Conservation (phyloP, 92 coral and sea anemone genomes). For the Paramuricea clavata region DNA sequence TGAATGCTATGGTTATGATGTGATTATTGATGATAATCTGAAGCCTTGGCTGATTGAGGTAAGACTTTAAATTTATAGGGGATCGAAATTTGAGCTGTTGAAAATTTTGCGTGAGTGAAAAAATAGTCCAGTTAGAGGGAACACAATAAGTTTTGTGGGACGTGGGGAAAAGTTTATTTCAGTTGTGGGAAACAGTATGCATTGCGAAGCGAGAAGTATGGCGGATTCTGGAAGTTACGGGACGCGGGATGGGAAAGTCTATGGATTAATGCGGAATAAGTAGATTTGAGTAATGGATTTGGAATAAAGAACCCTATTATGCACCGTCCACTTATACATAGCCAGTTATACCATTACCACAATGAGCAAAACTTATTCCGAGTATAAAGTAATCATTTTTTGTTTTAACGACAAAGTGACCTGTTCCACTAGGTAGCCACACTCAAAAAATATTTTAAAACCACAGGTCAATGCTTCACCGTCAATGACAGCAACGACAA, state of each 20-base stretch:
- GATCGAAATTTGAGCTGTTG: not conserved
- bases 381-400: not conserved
- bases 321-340: too few species aligned
- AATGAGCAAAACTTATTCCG: too few species aligned
- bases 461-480: conserved; percentile 97
- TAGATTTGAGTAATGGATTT: not conserved
- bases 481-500: conserved; percentile 94
- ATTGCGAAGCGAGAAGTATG: not conserved
- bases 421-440: too few species aligned
- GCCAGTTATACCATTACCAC: too few species aligned
- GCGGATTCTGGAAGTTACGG: not conserved
- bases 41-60: conserved; percentile 99
- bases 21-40: conserved; percentile 95
- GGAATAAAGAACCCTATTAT: too few species aligned
- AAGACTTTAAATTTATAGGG: not conserved
- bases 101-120: too few species aligned
- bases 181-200: not conserved
- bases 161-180: not conserved
- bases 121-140: too few species aligned
- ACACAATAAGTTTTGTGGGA: not conserved
- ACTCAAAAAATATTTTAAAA: too few species aligned
- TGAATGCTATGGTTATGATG: conserved; percentile 99
- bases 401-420: too few species aligned
- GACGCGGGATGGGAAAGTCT: too few species aligned
- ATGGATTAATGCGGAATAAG: too few species aligned